A percentile compares a stretch with the other conserved stretches of the same genome.
These are phyloP conservation scores for Aricia artaxerxes DNA, from an alignment of 2,888 invertebrate genomes.

Conservation along the genomic window DNA sequence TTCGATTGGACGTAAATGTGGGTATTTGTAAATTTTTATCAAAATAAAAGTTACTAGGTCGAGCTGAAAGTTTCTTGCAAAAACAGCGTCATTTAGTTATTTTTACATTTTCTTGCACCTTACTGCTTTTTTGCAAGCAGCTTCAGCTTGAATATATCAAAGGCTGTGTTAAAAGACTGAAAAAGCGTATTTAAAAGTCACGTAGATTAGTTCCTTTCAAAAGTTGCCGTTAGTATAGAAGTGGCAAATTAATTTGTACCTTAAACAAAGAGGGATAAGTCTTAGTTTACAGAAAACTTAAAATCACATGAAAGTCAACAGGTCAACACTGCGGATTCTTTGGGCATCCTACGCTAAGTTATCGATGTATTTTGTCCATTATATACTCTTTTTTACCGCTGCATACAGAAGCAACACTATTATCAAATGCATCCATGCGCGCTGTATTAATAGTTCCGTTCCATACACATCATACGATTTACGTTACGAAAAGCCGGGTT, in stretches of 20 bases:
- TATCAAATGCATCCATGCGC: conserved; percentile 71
- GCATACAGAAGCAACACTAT: conserved; percentile 73
- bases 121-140: conserved; percentile 14
- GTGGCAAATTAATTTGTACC: conserved; percentile 48
- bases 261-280: conserved; percentile 73
- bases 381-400: conserved; percentile 74
- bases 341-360: conserved; percentile 80
- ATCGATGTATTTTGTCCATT: conserved; percentile 66
- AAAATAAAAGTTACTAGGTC: conserved; percentile 9
- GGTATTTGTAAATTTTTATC: conserved; percentile 23
- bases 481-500: conserved; percentile 63
- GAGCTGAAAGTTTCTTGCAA: conserved; percentile 10
- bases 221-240: conserved; percentile 38
- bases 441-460: conserved; percentile 62
- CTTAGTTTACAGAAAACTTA: conserved; percentile 72
- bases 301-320: conserved; percentile 66
- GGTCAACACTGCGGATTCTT: conserved; percentile 74
- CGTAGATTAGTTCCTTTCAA: conserved; percentile 29
- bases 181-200: conserved; percentile 26
- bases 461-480: conserved; percentile 63
- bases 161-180: conserved; percentile 27
- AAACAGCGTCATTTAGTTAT: not conserved
- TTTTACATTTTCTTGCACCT: not conserved
- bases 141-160: not conserved
- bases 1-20: conserved; percentile 16